A percentile compares a stretch with the other conserved stretches of the same genome.
These are phyloP conservation scores for Eulithis prunata DNA, from an alignment of 2,888 invertebrate species.

Conservation along the genomic window DNA sequence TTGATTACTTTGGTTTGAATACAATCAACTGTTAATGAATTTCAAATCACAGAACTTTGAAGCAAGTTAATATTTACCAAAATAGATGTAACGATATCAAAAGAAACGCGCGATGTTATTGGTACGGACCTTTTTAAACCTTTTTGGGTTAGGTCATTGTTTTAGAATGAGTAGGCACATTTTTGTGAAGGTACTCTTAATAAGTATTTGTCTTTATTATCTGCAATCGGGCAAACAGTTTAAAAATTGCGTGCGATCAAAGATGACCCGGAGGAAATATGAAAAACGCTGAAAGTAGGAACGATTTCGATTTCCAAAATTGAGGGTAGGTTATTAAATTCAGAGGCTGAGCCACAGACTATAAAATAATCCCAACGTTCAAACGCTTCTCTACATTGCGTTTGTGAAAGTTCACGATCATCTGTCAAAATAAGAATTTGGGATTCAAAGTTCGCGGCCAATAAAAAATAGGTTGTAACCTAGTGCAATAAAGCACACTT, in stretches of 20 bases:
- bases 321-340: conserved; percentile 66
- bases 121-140: neutral
- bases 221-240: neutral
- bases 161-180: neutral
- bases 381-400: neutral
- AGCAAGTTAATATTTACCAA: conserved; percentile 3
- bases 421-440: neutral
- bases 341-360: conserved; percentile 44
- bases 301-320: conserved; percentile 59
- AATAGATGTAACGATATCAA: neutral
- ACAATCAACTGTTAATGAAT: conserved; percentile 10
- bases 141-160: neutral
- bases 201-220: neutral
- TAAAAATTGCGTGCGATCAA: conserved; percentile 36
- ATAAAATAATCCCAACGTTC: neutral
- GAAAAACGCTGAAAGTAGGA: conserved; percentile 50
- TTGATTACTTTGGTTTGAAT: conserved; percentile 3
- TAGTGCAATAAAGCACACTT: conserved; percentile 10
- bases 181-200: neutral
- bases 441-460: neutral
- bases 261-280: conserved; percentile 31
- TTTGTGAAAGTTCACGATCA: no score
- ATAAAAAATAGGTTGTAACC: neutral
- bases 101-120: neutral
- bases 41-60: neutral